A percentile compares a stretch with the other conserved stretches of the same genome.
These are phyloP conservation scores for Papilio elwesi DNA, from an alignment of 2,888 invertebrate genomes.

Conservation along the genomic window DNA sequence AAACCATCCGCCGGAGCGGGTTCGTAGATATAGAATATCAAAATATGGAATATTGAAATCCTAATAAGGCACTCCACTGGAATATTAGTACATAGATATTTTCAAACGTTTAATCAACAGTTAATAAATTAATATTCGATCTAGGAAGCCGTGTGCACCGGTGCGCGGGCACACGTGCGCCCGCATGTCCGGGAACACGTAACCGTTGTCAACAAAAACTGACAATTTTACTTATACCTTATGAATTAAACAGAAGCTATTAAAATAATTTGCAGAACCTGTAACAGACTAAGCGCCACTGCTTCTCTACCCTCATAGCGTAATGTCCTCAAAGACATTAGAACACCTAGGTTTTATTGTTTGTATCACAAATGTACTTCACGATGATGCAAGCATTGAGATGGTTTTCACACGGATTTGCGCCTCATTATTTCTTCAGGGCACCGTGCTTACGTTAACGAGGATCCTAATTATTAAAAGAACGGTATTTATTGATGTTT, in stretches of 20 bases:
- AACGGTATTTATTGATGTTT: not conserved
- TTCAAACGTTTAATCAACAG: constrained; percentile 36
- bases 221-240: constrained; percentile 50
- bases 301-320: constrained; percentile 13
- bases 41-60: not conserved
- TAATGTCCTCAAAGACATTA: not conserved
- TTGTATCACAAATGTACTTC: constrained; percentile 69
- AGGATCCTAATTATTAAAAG: not conserved
- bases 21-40: too few relatives aligned
- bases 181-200: constrained; percentile 74
- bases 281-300: not conserved
- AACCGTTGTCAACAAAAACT: constrained; percentile 60
- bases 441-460: not conserved
- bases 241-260: constrained; percentile 51
- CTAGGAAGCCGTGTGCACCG: constrained; percentile 59
- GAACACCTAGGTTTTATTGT: too few relatives aligned
- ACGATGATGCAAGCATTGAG: constrained; percentile 67
- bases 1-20: too few relatives aligned
- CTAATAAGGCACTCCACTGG: constrained; percentile 2
- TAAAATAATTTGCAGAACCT: constrained; percentile 32
- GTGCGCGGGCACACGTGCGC: constrained; percentile 64
- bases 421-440: constrained; percentile 59
- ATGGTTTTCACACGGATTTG: constrained; percentile 66
- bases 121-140: constrained; percentile 66
- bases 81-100: not conserved